phyloP scores from a whole-genome alignment of 2,113 vertebrate species.

The Peromyscus maniculatus region DNA sequence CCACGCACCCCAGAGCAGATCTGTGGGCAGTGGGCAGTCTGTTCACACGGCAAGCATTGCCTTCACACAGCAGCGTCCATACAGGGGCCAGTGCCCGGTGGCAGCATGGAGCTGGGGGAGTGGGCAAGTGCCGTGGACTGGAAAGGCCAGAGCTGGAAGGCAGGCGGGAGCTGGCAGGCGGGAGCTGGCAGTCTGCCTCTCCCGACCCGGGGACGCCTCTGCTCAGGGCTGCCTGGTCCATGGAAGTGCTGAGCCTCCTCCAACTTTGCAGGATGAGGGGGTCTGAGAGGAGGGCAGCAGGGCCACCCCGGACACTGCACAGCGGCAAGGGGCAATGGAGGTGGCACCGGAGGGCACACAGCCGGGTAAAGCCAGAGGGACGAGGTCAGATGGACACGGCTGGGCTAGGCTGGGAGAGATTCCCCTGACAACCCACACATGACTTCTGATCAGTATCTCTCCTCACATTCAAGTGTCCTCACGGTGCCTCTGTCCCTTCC shows the following conservation, averaged over 20 bases:
- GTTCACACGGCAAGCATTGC: rapidly evolving
- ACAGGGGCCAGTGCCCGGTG: neutral
- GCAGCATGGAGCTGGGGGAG: too few species aligned
- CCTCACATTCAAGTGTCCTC: neutral
- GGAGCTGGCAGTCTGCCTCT: neutral
- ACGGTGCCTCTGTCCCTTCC: rapidly evolving
- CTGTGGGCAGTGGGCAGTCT: neutral
- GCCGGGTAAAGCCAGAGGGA: too few species aligned
- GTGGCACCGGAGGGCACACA: too few species aligned
- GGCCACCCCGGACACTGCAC: too few species aligned
- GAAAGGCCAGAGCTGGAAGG: neutral
- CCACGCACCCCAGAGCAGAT: too few species aligned
- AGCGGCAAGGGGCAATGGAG: too few species aligned
- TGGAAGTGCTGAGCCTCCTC: neutral
- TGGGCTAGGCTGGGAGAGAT: neutral
- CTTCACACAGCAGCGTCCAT: rapidly evolving
- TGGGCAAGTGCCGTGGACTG: too few species aligned
- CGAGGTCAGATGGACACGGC: neutral
- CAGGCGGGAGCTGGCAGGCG: neutral
- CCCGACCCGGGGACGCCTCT: neutral
- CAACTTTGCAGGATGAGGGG: too few species aligned
- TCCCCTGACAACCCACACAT: too few species aligned
- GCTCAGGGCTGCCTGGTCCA: neutral
- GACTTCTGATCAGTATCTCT: neutral
- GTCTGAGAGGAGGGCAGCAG: too few species aligned